Evolutionary conservation across 1,140 invertebrate species (phyloP).

Genomic region (Tenebrio molitor): DNA sequence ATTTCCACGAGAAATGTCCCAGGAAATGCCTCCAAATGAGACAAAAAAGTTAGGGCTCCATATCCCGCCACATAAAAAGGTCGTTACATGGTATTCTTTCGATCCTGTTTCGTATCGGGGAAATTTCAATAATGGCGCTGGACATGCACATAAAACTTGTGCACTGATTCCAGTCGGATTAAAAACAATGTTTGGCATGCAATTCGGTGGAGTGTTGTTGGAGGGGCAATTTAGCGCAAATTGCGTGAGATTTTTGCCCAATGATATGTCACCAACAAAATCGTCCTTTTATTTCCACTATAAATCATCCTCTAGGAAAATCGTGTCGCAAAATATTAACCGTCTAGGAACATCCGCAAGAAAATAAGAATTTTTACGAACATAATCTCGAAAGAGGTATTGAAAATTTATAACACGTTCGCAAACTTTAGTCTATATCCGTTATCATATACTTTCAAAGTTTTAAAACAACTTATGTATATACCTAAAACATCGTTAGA

Average conservation of each 20-base stretch:
- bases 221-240: constrained; percentile 15
- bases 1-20: neutral
- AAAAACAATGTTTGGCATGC: constrained; percentile 39
- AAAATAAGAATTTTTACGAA: constrained; percentile 39
- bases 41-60: neutral
- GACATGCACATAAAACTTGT: constrained; percentile 21
- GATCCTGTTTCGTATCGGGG: neutral
- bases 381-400: constrained; percentile 16
- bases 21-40: neutral
- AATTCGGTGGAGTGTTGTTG: constrained; percentile 22
- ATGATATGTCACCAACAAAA: constrained; percentile 5
- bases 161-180: neutral
- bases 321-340: constrained; percentile 26
- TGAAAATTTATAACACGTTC: constrained; percentile 51
- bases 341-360: neutral
- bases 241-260: constrained; percentile 6
- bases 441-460: constrained; percentile 46
- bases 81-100: neutral
- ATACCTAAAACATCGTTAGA: constrained; percentile 47
- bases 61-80: neutral
- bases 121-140: neutral
- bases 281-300: constrained; percentile 5
- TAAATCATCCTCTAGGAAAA: constrained; percentile 11
- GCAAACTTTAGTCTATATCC: constrained; percentile 46
- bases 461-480: constrained; percentile 49